Conservation (phyloP, 1,140 invertebrate genomes). For the Drosophila cardini region DNA sequence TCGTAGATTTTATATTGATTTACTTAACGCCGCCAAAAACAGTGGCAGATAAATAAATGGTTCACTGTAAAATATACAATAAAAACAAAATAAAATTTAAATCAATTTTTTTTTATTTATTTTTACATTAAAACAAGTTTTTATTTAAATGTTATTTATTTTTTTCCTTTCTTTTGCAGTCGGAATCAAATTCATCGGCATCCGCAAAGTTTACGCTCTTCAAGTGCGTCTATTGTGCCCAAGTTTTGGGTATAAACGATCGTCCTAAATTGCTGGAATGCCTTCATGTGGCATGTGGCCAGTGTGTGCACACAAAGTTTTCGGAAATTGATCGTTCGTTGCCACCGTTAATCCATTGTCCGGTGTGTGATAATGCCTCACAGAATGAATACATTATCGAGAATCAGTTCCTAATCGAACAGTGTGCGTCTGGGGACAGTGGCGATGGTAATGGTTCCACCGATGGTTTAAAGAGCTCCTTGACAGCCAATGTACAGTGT, state of each 20-base stretch:
- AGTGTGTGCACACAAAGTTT: constrained; percentile 91
- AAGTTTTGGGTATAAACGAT: constrained; percentile 87
- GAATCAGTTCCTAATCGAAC: constrained; percentile 90
- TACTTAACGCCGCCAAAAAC: no score
- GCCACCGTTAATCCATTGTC: constrained; percentile 85
- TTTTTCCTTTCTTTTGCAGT: constrained; percentile 51
- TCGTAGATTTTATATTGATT: no score
- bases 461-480: constrained; percentile 57
- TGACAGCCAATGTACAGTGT: constrained; percentile 85
- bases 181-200: constrained; percentile 80
- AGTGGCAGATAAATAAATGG: no score
- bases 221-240: constrained; percentile 89
- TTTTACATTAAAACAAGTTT: no score
- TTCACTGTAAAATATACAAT: not conserved
- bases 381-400: constrained; percentile 89
- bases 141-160: not conserved
- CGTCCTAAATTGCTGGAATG: constrained; percentile 93
- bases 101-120: no score
- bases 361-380: constrained; percentile 88
- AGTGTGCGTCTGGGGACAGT: constrained; percentile 82
- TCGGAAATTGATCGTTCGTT: constrained; percentile 86
- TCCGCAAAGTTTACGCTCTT: constrained; percentile 85
- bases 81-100: not conserved
- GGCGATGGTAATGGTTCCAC: constrained; percentile 69
- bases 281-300: constrained; percentile 92